Conservation (phyloP, 2,888 invertebrate genomes). For the Amphipoea oculea region DNA sequence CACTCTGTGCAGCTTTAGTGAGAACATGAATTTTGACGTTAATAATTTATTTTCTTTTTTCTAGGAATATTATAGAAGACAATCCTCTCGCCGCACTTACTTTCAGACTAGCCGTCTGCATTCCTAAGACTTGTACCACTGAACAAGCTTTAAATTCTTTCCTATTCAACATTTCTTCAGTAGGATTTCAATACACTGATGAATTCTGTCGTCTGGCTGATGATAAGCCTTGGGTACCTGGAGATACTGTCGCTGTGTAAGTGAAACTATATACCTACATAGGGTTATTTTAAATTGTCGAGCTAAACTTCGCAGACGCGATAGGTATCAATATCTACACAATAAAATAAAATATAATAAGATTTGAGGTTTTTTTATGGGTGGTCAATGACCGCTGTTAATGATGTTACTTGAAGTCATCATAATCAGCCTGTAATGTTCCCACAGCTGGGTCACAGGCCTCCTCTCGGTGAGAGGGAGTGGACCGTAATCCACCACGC, state of each 20-base stretch:
- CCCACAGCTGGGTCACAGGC: no score
- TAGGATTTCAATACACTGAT: constrained; percentile 70
- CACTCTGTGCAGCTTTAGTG: background rate
- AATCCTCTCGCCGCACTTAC: constrained; percentile 48
- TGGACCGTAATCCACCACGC: no score
- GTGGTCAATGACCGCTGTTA: no score
- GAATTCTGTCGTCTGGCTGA: constrained; percentile 75
- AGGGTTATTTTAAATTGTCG: background rate
- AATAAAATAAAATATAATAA: no score
- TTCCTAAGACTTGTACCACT: constrained; percentile 76
- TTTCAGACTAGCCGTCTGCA: constrained; percentile 73
- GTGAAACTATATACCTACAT: constrained; percentile 51
- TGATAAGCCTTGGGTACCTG: constrained; percentile 78
- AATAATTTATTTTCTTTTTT: constrained; percentile 45
- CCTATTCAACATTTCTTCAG: constrained; percentile 64
- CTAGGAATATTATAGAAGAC: constrained; percentile 53
- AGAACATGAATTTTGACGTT: no score
- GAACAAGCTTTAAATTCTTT: constrained; percentile 68
- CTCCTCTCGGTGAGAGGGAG: no score
- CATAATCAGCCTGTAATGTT: no score
- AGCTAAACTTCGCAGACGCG: background rate
- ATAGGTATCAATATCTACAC: background rate
- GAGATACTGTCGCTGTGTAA: constrained; percentile 79
- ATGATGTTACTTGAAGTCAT: no score
- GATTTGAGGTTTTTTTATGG: no score